These are phyloP conservation scores for Abscondita cerata DNA, from an alignment of 2,888 invertebrate species.

Conservation along the genomic window DNA sequence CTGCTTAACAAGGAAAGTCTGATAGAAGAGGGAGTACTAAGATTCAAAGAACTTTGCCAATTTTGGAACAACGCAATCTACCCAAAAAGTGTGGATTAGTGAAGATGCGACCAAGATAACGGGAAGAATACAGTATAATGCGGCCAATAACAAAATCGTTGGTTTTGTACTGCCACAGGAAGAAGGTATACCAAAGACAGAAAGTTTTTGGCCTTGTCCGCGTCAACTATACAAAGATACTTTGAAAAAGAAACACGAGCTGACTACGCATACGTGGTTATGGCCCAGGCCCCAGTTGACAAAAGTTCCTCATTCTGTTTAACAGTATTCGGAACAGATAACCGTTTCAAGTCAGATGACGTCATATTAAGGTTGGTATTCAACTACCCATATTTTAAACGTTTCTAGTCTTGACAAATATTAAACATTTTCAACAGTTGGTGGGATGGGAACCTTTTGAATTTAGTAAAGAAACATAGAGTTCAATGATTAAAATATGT, in stretches of 20 bases:
- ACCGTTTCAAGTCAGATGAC: conserved; percentile 35
- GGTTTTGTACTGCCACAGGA: conserved; percentile 40
- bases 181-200: conserved; percentile 22
- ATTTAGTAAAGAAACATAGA: too few species aligned
- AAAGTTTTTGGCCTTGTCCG: conserved; percentile 21
- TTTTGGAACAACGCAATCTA: neutral
- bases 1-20: neutral
- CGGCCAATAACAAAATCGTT: conserved; percentile 38
- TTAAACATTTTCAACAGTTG: too few species aligned
- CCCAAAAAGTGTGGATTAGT: neutral
- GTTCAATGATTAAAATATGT: too few species aligned
- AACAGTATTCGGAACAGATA: conserved; percentile 37
- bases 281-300: conserved; percentile 29
- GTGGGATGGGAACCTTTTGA: too few species aligned
- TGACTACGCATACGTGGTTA: conserved; percentile 33
- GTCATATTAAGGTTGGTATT: conserved; percentile 32
- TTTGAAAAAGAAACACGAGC: conserved; percentile 19
- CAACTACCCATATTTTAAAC: too few species aligned
- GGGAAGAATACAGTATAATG: neutral
- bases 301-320: conserved; percentile 35
- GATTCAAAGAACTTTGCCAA: neutral
- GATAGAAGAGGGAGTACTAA: conserved; percentile 1
- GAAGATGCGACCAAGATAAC: conserved; percentile 5
- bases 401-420: too few species aligned
- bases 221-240: conserved; percentile 17